Conservation (phyloP, 2,888 invertebrate species). For the Tricholauxania praeusta region DNA sequence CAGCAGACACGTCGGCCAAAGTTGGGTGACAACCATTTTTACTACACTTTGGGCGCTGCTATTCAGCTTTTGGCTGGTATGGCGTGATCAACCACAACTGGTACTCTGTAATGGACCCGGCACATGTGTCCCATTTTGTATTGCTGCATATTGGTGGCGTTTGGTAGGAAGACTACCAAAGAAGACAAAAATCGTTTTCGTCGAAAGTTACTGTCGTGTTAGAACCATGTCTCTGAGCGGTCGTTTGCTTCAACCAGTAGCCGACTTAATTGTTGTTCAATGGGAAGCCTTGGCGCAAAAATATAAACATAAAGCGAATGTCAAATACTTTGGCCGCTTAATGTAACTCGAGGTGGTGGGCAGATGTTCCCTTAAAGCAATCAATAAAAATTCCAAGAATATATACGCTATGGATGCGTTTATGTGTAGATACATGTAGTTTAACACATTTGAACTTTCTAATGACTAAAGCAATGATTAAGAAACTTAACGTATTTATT, state of each 20-base stretch:
- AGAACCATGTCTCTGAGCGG: constrained; percentile 90
- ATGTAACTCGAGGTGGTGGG: constrained; percentile 62
- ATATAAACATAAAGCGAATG: constrained; percentile 64
- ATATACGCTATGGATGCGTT: too few species aligned
- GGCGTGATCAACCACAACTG: constrained; percentile 80
- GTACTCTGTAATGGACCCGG: constrained; percentile 96
- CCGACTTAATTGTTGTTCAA: constrained; percentile 91
- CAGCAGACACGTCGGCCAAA: constrained; percentile 89
- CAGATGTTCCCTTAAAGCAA: constrained; percentile 50
- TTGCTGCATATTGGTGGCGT: constrained; percentile 81
- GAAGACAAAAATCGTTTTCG: constrained; percentile 83
- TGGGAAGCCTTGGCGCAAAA: constrained; percentile 81
- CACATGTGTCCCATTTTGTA: constrained; percentile 93
- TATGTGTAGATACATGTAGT: too few species aligned
- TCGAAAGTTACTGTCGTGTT: constrained; percentile 96
- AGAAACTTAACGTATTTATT: constrained; percentile 23
- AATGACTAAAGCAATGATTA: too few species aligned
- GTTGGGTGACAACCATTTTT: constrained; percentile 81
- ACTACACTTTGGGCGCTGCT: constrained; percentile 82
- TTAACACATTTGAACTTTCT: too few species aligned
- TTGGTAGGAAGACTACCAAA: constrained; percentile 72
- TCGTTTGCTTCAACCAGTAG: constrained; percentile 84
- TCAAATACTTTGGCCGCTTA: constrained; percentile 83
- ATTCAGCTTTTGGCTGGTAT: constrained; percentile 77
- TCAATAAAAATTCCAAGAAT: too few species aligned